phyloP scores from a whole-genome alignment of 1,140 invertebrate genomes.

The Pemphigus obesinymphae region DNA sequence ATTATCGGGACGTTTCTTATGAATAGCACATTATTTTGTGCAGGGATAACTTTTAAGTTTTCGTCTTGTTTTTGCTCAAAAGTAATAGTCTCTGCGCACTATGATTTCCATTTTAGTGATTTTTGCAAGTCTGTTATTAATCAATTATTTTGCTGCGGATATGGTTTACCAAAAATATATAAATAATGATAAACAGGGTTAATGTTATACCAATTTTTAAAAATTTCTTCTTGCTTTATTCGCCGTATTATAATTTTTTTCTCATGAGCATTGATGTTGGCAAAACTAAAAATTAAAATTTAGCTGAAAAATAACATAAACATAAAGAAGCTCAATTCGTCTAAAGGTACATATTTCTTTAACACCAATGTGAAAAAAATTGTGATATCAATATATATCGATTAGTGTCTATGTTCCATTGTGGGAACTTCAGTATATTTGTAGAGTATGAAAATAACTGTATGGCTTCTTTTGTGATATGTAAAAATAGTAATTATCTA shows the following conservation, averaged over 20 bases:
- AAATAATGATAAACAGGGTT: slow-evolving; percentile 35
- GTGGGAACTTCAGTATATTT: no score
- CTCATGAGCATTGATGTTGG: slow-evolving; percentile 20
- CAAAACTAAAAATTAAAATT: neutral
- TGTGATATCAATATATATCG: neutral
- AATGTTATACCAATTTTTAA: slow-evolving; percentile 8
- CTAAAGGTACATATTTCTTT: neutral
- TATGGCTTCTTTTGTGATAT: no score
- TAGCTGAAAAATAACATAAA: neutral
- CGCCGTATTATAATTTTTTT: slow-evolving; percentile 18
- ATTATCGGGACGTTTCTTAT: slow-evolving; percentile 1
- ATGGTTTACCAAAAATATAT: slow-evolving; percentile 17
- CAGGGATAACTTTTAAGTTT: slow-evolving; percentile 11
- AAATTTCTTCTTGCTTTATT: slow-evolving; percentile 7
- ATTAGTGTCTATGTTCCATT: no score
- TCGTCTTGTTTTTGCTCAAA: slow-evolving; percentile 37
- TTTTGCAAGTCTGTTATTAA: slow-evolving; percentile 18
- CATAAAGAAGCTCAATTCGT: neutral
- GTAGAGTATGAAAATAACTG: no score
- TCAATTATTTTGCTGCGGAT: slow-evolving; percentile 21
- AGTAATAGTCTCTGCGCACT: slow-evolving; percentile 12
- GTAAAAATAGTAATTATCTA: no score
- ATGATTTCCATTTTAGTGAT: slow-evolving; percentile 34
- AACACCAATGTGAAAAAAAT: neutral
- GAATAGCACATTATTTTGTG: neutral